Evolutionary conservation across 1,140 invertebrate species (phyloP).

Genomic region (Antheraea mylitta): DNA sequence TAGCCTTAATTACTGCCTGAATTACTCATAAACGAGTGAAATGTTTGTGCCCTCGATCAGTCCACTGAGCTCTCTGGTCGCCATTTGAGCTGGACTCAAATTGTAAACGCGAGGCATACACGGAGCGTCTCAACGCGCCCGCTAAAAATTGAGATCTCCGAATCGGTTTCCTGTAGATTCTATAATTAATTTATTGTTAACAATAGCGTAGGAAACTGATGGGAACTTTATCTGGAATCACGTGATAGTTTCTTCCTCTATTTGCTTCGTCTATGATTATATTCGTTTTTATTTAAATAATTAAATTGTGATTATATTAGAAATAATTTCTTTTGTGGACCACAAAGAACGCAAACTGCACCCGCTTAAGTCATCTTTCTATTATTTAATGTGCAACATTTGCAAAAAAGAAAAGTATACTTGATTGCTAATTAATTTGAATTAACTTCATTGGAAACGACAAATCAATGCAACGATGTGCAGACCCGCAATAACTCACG

Average conservation of each 20-base stretch:
- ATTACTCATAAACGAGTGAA: slow-evolving; percentile 56
- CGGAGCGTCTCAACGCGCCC: slow-evolving; percentile 62
- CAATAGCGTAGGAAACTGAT: slow-evolving; percentile 66
- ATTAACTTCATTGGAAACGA: slow-evolving; percentile 21
- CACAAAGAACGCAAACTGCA: too few relatives aligned
- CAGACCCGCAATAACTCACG: slow-evolving; percentile 39
- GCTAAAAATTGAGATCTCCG: slow-evolving; percentile 72
- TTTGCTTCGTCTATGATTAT: slow-evolving; percentile 40
- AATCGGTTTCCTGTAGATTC: slow-evolving; percentile 76
- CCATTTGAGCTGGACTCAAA: slow-evolving; percentile 75
- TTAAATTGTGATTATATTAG: too few relatives aligned
- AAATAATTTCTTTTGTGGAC: too few relatives aligned
- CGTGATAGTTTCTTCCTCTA: slow-evolving; percentile 37
- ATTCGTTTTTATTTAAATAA: too few relatives aligned
- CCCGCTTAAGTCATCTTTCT: not conserved
- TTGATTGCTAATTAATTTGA: slow-evolving; percentile 11
- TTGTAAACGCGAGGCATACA: slow-evolving; percentile 66
- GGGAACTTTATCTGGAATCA: slow-evolving; percentile 68
- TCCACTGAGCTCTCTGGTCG: slow-evolving; percentile 59
- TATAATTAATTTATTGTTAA: slow-evolving; percentile 78
- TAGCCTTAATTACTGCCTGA: slow-evolving; percentile 75
- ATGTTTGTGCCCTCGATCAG: slow-evolving; percentile 46
- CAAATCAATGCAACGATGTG: slow-evolving; percentile 26
- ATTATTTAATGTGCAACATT: not conserved
- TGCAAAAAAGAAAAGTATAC: not conserved